Base-by-base conservation (phyloP, 2,888 invertebrate species). In the Eupithecia exiguata region DNA sequence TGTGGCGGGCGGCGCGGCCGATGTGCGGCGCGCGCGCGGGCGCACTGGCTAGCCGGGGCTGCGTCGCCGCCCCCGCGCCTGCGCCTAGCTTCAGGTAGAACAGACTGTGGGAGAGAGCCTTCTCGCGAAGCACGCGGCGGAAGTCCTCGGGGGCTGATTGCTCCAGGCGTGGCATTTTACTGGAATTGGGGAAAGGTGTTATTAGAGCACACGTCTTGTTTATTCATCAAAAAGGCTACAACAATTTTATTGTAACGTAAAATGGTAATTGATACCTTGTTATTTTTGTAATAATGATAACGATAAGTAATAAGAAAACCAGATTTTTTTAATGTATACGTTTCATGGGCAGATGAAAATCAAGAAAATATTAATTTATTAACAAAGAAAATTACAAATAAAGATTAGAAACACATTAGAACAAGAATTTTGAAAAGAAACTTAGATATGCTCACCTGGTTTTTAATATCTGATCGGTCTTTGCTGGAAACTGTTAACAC, bases 61-160 rank as follows among this genome's bases (percentile, higher is more conserved):
- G 86, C 81, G 86, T 85, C 74, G 85, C 83, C 69, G 74, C 79
- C 72, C 72, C 62, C 68, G 72, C 63, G 84, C 91, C 92, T 68
- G 91, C 89, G 83, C 92, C 92, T 78, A 94, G 88, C 84, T 93
- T 93, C 84, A 93, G 83, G 85, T 95, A 95, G 84, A 94, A 95
- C 81, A 94, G 82, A 86, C 94, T 94, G 88, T 95, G 95, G 85
- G 84, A 91, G 49, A 94, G 86, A 72, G 95, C 94, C 86, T 95
- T 95, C 86, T 94, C 94, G 73, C 94, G 91, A 75, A 95, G 85
- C 75, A 94, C 91, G 74, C 92, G 91, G 61, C 95, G 92, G 86
- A 94, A 94, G 84, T 95, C 95, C 81, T 94, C 92, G 53, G 91
- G 89, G 65, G 91, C 85, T 65, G 86, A 82, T 76, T 91, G 85